Base-by-base conservation (phyloP, 2,797 vertebrate genomes). In the Picus viridis region DNA sequence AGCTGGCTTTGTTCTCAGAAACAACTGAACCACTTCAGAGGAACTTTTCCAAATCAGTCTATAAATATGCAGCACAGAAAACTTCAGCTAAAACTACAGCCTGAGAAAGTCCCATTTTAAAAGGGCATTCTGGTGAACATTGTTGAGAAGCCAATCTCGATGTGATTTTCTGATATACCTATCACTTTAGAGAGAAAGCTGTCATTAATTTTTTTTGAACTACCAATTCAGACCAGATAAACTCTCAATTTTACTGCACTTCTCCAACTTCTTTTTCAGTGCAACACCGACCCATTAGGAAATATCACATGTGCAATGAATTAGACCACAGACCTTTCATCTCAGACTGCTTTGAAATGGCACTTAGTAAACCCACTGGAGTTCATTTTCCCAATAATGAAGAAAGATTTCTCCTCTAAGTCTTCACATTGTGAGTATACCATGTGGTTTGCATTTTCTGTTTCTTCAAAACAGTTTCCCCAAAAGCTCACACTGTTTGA, bases 331-430 rank as follows among this genome's bases (percentile, higher is more conserved):
- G 56, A 19, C 69, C 22, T 92, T 79, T 81, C 73, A 93, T 94
- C 94, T 96, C 85, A 54, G 68, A 68, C 63, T 68, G 87, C 93
- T 96, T 94, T 94, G 84, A 93, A 96, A 95, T 32, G 71, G 56
- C 83, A 63, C 92, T 92, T 81, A 86, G 53, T 47, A 86, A 89
- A 91, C 41, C 61, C 84, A 64, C 73, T 2, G 41, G 75, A 92
- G 76, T 78, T 87, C 83, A 4, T 92, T 96, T 90, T 94, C 88
- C 59, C 90, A 92, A 18, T 29, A 92, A 18, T 30, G 39, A 94
- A 89, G 51, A 94, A 76, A 70, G 57, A 89, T 68, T 93, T 89
- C 86, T 78, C 57, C 82, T 22, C 39, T 67, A 93, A 89, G 49
- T 51, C 86, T 81, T 94, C 85, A 70, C 51, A 71, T 81, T 10